Conservation (phyloP, 1,140 invertebrate species). For the Rhagoletis pomonella region DNA sequence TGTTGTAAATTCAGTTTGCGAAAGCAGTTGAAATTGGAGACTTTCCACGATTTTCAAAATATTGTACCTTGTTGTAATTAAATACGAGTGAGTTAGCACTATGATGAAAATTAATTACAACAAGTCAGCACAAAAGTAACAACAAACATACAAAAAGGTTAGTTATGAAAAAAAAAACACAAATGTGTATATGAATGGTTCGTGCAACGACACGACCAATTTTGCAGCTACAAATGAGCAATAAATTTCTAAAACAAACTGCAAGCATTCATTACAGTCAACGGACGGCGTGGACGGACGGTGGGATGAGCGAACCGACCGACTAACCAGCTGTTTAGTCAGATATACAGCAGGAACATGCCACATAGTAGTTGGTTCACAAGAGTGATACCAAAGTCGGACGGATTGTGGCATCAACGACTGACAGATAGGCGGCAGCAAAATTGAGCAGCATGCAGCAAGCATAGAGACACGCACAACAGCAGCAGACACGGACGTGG, state of each 20-base stretch:
- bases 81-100: neutral
- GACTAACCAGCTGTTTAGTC: neutral
- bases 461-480: neutral
- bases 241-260: conserved; percentile 48
- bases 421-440: conserved; percentile 16
- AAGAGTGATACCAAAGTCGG: no score
- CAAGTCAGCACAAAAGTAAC: neutral
- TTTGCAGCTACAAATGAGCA: conserved; percentile 44
- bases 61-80: neutral
- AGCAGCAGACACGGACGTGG: neutral
- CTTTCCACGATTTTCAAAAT: no score
- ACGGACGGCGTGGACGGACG: neutral
- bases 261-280: conserved; percentile 15
- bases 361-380: no score
- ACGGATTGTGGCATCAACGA: neutral
- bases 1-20: no score
- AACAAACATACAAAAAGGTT: neutral
- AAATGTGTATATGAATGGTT: neutral
- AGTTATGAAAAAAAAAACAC: neutral
- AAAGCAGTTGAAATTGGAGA: no score
- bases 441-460: neutral
- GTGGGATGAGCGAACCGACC: neutral
- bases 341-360: neutral
- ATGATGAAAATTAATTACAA: conserved; percentile 21
- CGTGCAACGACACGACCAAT: neutral